Evolutionary conservation across 2,797 vertebrate species (phyloP), one percentile per base, ranked within the genome.

Genomic region (Mallotus villosus): DNA sequence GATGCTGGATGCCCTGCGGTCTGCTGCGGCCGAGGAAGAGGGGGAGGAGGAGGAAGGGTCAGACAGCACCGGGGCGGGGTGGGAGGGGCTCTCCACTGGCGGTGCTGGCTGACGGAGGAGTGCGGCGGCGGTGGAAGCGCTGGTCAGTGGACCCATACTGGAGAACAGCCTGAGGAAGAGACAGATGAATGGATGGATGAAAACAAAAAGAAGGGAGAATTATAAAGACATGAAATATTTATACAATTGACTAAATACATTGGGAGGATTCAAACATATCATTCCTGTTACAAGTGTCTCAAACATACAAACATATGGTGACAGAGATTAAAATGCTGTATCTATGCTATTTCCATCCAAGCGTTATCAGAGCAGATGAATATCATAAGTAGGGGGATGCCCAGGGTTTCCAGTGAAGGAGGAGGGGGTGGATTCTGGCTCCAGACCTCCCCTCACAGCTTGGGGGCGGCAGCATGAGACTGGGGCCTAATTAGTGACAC

Each of bases 1-100:
- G 81, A 98, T 99, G 89, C 97, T 99, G 71, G 97, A 98, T 62
- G 97, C 97, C 81, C 97, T 92, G 81, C 97, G 94, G 92, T 99
- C 97, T 12, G 97, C 97, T 0, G 96, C 96, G 0, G 91, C 92
- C 2, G 82, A 88, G 32, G 91, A 84, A 63, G 93, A 90, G 72
- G 94, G 83, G 72, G 94, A 70, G 25, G 90, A 90, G 65, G 92
- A 86, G 79, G 94, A 94, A 17, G 96, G 94, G 84, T 97, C 96
- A n/a, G 95, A 91, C 78, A 96, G 92, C 78, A 93, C 91, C 4
- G 95, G 86, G 34, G 94, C 91, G 0, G 86, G 79, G 24, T 94
- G 95, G 85, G 95, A 94, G 67, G 94, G 92, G 81, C 90, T 91
- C 83, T 96, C 97, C 82, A 95, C 93, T 0, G 94, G 92, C 1